phyloP scores from a whole-genome alignment of 2,113 vertebrate genomes.

The Xiphorhynchus elegans region DNA sequence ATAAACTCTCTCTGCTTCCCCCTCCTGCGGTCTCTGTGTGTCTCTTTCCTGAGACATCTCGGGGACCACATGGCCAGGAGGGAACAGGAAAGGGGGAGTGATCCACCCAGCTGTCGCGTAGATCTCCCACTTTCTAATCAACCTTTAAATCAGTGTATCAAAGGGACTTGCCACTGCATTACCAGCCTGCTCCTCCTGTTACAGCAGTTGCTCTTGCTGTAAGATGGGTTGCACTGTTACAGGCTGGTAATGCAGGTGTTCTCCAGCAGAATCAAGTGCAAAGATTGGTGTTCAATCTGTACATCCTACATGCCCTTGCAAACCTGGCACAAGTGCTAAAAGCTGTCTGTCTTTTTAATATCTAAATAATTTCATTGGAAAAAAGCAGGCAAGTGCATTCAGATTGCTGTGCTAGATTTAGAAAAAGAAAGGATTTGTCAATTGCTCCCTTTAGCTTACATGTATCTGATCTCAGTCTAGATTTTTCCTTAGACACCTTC shows the following conservation, averaged over 20 bases:
- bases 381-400: not conserved
- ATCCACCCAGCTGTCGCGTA: too few species aligned
- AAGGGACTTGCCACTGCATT: not conserved
- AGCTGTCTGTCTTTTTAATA: not conserved
- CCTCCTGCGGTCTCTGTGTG: too few species aligned
- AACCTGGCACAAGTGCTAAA: not conserved
- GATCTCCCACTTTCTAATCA: not conserved
- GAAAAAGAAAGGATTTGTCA: not conserved
- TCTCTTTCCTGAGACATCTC: too few species aligned
- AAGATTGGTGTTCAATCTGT: not conserved
- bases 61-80: too few species aligned
- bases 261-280: not conserved
- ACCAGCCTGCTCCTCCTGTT: not conserved
- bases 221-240: accelerated
- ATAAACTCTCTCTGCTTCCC: too few species aligned
- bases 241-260: accelerated
- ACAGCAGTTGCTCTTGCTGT: not conserved
- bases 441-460: not conserved
- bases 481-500: not conserved
- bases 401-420: not conserved
- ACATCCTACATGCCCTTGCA: not conserved
- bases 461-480: not conserved
- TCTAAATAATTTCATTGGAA: not conserved
- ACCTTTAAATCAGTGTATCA: not conserved
- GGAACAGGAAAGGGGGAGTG: too few species aligned